Evolutionary conservation across 2,797 vertebrate species (phyloP).

Genomic region (Microctenopoma steveboyesi): DNA sequence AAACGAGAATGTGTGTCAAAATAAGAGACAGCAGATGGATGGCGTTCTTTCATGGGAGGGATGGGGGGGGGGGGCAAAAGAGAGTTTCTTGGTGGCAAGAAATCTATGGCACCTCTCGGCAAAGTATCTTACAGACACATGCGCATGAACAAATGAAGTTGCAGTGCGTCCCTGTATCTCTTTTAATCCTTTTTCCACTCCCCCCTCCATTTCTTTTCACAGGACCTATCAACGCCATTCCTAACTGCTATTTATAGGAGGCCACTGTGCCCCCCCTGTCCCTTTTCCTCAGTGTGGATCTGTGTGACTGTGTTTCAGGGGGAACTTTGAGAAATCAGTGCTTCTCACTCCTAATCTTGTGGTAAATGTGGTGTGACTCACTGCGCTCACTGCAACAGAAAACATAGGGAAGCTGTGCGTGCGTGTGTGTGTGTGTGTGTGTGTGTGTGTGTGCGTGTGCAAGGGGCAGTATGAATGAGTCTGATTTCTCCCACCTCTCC

Average conservation of each 20-base stretch:
- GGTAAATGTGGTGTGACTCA: slow-evolving; percentile 48
- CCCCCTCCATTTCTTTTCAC: slow-evolving; percentile 78
- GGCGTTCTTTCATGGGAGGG: neutral
- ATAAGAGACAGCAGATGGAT: slow-evolving; percentile 6
- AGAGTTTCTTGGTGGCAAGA: slow-evolving; percentile 30
- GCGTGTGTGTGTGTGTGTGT: slow-evolving; percentile 22
- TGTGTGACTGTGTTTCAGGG: slow-evolving; percentile 38
- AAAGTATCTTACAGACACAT: slow-evolving; percentile 41
- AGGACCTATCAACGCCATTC: slow-evolving; percentile 83
- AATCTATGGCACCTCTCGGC: slow-evolving; percentile 46
- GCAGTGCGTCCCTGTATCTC: slow-evolving; percentile 70
- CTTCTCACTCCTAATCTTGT: slow-evolving; percentile 60
- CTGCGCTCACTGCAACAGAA: slow-evolving; percentile 50
- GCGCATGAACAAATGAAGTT: slow-evolving; percentile 52
- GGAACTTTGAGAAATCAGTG: slow-evolving; percentile 54
- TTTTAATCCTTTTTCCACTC: slow-evolving; percentile 85
- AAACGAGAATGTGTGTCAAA: neutral
- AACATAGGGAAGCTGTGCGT: slow-evolving; percentile 42
- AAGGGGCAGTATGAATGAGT: slow-evolving; percentile 32
- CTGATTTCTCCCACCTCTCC: slow-evolving; percentile 74
- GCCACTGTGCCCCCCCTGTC: slow-evolving; percentile 66
- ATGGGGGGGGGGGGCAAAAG: neutral
- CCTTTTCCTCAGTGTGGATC: slow-evolving; percentile 48
- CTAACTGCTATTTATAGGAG: slow-evolving; percentile 82
- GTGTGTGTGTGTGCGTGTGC: slow-evolving; percentile 44